Evolutionary conservation across 2,113 vertebrate genomes (phyloP).

Genomic region (Indri indri): DNA sequence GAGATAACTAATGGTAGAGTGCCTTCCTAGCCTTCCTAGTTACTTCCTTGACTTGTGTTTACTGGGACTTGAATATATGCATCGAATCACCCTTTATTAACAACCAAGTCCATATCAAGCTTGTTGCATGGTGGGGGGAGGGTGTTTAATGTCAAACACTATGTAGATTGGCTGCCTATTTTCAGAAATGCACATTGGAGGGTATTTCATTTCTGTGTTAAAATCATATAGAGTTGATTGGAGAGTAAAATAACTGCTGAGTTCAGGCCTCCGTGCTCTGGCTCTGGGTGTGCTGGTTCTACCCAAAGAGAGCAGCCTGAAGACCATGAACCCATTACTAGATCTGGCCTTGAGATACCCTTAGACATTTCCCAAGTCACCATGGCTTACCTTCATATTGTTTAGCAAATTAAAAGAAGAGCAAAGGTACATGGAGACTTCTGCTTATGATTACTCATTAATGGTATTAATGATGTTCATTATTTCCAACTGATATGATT

Average conservation of each 20-base stretch:
- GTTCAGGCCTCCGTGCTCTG: not conserved
- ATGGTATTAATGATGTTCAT: not conserved
- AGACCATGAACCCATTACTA: not conserved
- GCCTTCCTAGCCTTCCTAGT: slow-evolving; percentile 66
- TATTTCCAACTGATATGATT: not conserved
- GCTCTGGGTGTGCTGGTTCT: not conserved
- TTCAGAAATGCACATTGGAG: slow-evolving; percentile 8
- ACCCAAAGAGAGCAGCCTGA: not conserved
- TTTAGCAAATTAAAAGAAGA: slow-evolving; percentile 62
- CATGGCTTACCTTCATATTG: slow-evolving; percentile 63
- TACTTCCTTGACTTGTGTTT: slow-evolving; percentile 75
- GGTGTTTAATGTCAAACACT: not conserved
- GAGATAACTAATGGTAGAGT: slow-evolving; percentile 57
- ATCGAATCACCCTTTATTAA: slow-evolving; percentile 69
- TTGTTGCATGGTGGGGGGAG: not conserved
- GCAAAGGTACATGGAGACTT: slow-evolving; percentile 4
- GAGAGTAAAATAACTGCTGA: not conserved
- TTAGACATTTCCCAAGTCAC: slow-evolving; percentile 48
- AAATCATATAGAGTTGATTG: not conserved
- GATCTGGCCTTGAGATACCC: not conserved
- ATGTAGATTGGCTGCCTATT: slow-evolving; percentile 1
- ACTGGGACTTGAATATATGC: slow-evolving; percentile 56
- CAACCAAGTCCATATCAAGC: not conserved
- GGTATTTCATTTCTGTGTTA: slow-evolving; percentile 30
- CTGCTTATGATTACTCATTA: not conserved